Evolutionary conservation across 1,140 invertebrate species (phyloP).

Genomic region (Agrypnia vestita): DNA sequence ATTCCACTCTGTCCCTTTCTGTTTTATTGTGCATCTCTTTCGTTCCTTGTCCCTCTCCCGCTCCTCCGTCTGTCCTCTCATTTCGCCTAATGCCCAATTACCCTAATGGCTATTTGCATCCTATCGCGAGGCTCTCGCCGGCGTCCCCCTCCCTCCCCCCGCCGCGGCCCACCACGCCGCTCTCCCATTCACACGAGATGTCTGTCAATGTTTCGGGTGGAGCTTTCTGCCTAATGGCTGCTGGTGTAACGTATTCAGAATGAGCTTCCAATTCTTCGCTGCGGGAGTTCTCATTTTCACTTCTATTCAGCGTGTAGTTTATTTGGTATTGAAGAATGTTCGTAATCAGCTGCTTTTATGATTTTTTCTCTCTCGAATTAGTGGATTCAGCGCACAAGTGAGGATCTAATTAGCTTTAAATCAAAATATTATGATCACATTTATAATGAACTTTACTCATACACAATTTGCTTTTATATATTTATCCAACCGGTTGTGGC

Average conservation of each 20-base stretch:
- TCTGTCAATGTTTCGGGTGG: constrained; percentile 60
- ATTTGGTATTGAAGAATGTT: constrained; percentile 19
- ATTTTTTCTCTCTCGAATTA: not conserved
- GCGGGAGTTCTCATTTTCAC: constrained; percentile 34
- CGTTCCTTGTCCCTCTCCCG: not conserved
- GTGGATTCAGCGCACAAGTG: too few species aligned
- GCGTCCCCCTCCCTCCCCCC: constrained; percentile 30
- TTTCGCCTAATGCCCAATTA: constrained; percentile 63
- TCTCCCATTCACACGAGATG: constrained; percentile 47
- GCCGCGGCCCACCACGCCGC: constrained; percentile 1
- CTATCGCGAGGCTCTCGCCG: constrained; percentile 50
- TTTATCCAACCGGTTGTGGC: too few species aligned
- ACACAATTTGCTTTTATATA: too few species aligned
- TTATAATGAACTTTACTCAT: too few species aligned
- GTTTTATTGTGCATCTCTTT: constrained; percentile 35
- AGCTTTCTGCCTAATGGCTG: constrained; percentile 60
- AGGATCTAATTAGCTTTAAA: too few species aligned
- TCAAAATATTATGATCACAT: not conserved
- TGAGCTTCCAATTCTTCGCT: constrained; percentile 51
- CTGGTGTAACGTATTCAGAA: constrained; percentile 57
- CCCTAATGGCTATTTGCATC: constrained; percentile 62
- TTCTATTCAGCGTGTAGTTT: constrained; percentile 16
- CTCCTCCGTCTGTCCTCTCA: constrained; percentile 56
- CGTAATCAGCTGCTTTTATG: constrained; percentile 36
- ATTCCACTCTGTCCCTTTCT: constrained; percentile 10